Base-by-base conservation (phyloP, 2,113 vertebrate species). In the Mesitornis unicolor region DNA sequence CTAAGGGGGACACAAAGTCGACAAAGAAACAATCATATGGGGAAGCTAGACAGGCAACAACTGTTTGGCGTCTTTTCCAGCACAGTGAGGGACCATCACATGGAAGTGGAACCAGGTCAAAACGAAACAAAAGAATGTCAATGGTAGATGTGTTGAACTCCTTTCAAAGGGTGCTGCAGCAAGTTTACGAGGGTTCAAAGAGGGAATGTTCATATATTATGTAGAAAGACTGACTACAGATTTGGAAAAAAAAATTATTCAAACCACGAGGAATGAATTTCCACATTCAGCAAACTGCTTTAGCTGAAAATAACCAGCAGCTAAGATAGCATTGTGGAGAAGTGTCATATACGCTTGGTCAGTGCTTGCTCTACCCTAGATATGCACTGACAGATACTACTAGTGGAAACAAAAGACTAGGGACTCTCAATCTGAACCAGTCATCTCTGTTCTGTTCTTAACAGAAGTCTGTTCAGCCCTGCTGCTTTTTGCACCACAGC, bases 1-100 rank as follows among this genome's bases (percentile, higher is more conserved):
- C 33, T 40, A 60, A 78, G 4, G 2, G 7, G 7, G 8, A 67
- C 25, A 81, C 5, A 43, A 40, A 67, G 28, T 19, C 1, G 1
- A 53, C 8, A 64, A 53, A 84, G n/a, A 77, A 17, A 0, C 24
- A 53, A 1, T 8, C 35, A 43, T 3, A 35, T 3, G 10, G 9
- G 7, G 17, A 31, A 78, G 20, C 4, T 10, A 11, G 10, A 31
- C 9, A 4, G 18, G 28, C 19, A 54, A 42, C 42, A 78, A 33
- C 3, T n/a, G 18, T 31, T 77, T 24, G 20, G 24, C 13, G 28
- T 15, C 26, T 19, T 33, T 35, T 35, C 43, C 20, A 50, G 36
- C 9, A 84, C 8, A 33, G 17, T 7, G 20, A 79, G 8, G 4
- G 8, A 59, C 11, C 26, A 56, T 5, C 16, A 35, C 4, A 11